Evolutionary conservation across 2,888 invertebrate species (phyloP), one percentile per base, ranked within the genome.

Genomic region (Polymixis flavicincta): DNA sequence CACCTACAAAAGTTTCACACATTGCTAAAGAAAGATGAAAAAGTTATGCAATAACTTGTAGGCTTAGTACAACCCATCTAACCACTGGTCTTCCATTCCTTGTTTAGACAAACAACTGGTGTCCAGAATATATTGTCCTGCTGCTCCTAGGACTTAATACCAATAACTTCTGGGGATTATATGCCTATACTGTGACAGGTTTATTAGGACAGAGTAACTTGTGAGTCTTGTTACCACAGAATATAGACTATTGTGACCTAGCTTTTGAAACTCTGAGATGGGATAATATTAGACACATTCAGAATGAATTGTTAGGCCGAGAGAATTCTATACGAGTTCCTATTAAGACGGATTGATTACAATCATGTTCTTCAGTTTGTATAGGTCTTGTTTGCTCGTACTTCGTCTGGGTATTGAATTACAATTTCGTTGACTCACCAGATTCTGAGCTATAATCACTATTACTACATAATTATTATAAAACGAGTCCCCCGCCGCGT

Each of bases 111-210:
- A 64, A 52, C 63, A 45, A 64, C 74, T 45, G 19, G 59, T 6
- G 32, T 9, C 54, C 8, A 73, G 28, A 73, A 73, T 59, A 77
- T 25, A 64, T 45, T 13, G 60, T 28, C 60, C 48, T 37, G 45
- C 45, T 54, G 5, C 32, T 52, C 42, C 25, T 32, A 50, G 25
- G 28, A 28, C 71, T n/a, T 50, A 32, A 22, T 50, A 79, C 48
- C 55, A 72, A 63, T 76, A 71, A 77, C 45, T 66, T 66, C 32
- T 42, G 32, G 8, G 59, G 55, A 78, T 74, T 80, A 80, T 32
- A n/a, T 22, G 60, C 50, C 25, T 42, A 55, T n/a, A 14, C 54
- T 55, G 17, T 74, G 55, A 54, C 55, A 65, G n/a, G 55, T 74
- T 66, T 78, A 78, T 74, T 80, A 66, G 14, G 42, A 66, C 50